phyloP scores from a whole-genome alignment of 2,888 invertebrate species.

The Xylophagus ater region DNA sequence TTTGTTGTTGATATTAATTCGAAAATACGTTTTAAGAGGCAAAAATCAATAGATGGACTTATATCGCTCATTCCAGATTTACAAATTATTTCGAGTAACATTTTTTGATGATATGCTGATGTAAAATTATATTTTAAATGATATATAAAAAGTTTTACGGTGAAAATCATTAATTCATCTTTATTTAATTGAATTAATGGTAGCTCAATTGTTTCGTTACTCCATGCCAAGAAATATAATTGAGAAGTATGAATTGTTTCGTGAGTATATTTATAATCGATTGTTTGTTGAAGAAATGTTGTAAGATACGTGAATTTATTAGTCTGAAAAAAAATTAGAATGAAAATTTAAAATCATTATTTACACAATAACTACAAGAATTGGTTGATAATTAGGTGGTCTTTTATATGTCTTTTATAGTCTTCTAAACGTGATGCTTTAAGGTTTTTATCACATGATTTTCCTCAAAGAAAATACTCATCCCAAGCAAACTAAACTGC shows the following conservation, averaged over 20 bases:
- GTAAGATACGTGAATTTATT: slow-evolving; percentile 50
- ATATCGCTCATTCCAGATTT: slow-evolving; percentile 48
- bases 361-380: too few species aligned
- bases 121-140: slow-evolving; percentile 50
- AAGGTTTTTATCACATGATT: too few species aligned
- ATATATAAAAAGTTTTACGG: slow-evolving; percentile 48
- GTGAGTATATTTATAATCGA: slow-evolving; percentile 41
- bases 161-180: slow-evolving; percentile 43
- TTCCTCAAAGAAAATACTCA: too few species aligned
- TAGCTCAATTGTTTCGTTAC: slow-evolving; percentile 29
- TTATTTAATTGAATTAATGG: slow-evolving; percentile 38
- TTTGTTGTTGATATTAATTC: slow-evolving; percentile 39
- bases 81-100: slow-evolving; percentile 49
- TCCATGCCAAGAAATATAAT: slow-evolving; percentile 30
- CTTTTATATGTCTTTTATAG: too few species aligned
- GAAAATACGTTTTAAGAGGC: slow-evolving; percentile 40
- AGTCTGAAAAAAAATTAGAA: slow-evolving; percentile 41
- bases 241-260: slow-evolving; percentile 39
- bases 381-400: too few species aligned
- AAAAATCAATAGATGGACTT: slow-evolving; percentile 39
- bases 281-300: slow-evolving; percentile 47
- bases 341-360: not conserved
- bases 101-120: slow-evolving; percentile 51
- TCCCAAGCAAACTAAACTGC: too few species aligned
- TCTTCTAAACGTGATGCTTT: too few species aligned